These are phyloP conservation scores for Potamarius usumacintae DNA, from an alignment of 2,113 vertebrate genomes.

Conservation along the genomic window DNA sequence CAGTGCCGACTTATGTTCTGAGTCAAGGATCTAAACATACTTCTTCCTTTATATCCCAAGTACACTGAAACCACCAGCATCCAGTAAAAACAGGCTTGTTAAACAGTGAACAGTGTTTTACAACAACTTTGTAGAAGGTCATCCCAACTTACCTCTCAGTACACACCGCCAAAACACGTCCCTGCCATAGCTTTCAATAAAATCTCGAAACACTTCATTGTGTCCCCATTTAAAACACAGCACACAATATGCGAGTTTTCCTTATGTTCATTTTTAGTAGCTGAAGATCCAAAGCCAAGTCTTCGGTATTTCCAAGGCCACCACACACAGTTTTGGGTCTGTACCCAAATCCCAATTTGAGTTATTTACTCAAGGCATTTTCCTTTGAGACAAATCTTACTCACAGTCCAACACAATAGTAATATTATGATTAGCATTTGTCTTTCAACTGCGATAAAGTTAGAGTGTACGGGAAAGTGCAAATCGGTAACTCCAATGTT, in stretches of 20 bases:
- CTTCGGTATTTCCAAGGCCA: not conserved
- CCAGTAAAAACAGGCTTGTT: not conserved
- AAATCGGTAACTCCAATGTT: not conserved
- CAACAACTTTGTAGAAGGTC: not conserved
- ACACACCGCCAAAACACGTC: no score
- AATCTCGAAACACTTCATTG: not conserved
- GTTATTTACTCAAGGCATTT: not conserved
- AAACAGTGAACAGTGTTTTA: not conserved
- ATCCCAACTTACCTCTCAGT: not conserved
- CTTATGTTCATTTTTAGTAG: not conserved
- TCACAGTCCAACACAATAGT: not conserved
- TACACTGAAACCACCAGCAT: not conserved
- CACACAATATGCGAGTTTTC: not conserved
- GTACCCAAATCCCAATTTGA: not conserved
- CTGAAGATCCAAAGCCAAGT: not conserved
- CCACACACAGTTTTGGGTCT: not conserved
- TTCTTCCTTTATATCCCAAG: not conserved
- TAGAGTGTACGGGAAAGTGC: no score
- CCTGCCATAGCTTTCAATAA: not conserved
- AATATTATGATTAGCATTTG: not conserved
- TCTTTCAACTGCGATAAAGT: not conserved
- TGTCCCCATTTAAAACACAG: not conserved
- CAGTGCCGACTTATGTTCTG: not conserved
- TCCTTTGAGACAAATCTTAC: not conserved
- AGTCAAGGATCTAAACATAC: slow-evolving; percentile 9